Percentiles rank a stretch among this genome's conserved stretches.
phyloP scores from a whole-genome alignment of 30 jellyfish, hydroid and myxozoan species.

The Cassiopea andromeda region DNA sequence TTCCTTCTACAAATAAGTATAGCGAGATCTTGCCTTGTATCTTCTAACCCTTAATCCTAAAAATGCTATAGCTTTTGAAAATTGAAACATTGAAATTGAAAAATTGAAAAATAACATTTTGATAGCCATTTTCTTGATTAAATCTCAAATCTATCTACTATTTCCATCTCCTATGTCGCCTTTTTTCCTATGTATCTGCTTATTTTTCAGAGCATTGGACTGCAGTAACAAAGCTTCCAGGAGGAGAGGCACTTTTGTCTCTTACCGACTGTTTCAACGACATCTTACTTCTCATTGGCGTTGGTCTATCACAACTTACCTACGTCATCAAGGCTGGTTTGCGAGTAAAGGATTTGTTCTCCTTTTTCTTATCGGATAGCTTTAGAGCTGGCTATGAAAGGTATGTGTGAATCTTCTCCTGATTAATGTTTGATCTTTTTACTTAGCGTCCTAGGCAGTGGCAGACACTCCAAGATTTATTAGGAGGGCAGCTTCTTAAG shows the following conservation, averaged over 20 bases:
- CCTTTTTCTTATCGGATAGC: slow-evolving; percentile 95
- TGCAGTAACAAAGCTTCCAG: slow-evolving; percentile 78
- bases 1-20: no score
- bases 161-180: no score
- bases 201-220: slow-evolving; percentile 78
- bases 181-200: background rate
- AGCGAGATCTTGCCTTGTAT: no score
- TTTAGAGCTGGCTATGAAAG: slow-evolving; percentile 97
- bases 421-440: background rate
- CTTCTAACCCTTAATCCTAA: no score
- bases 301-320: slow-evolving; percentile 89
- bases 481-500: no score
- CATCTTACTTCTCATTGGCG: slow-evolving; percentile 72
- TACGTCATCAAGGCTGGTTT: slow-evolving; percentile 76
- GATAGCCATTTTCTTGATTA: no score
- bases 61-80: no score
- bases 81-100: no score
- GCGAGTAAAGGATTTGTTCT: slow-evolving; percentile 83
- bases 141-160: no score
- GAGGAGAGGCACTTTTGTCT: slow-evolving; percentile 91
- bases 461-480: background rate
- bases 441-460: background rate
- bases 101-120: no score
- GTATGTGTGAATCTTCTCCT: slow-evolving; percentile 25
- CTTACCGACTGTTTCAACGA: slow-evolving; percentile 86